Conservation (phyloP, 2,797 vertebrate species). For the Cirrhinus molitorella region DNA sequence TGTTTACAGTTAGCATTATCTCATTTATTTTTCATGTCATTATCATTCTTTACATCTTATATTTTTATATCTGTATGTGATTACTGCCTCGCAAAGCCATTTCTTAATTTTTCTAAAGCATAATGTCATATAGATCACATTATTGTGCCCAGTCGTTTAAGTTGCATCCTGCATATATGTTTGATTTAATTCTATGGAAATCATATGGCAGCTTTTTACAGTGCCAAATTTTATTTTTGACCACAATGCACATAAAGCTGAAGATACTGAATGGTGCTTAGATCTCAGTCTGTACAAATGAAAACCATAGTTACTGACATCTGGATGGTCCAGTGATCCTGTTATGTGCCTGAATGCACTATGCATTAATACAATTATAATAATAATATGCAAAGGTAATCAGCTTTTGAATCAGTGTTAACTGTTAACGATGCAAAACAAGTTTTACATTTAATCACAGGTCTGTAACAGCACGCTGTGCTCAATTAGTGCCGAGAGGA, state of each 20-base stretch:
- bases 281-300: background rate
- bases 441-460: background rate
- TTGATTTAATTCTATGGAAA: background rate
- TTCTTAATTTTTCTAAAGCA: background rate
- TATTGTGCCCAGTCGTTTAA: background rate
- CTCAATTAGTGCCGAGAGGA: background rate
- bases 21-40: background rate
- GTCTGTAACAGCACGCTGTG: background rate
- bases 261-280: background rate
- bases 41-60: background rate
- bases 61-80: background rate
- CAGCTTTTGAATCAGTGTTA: constrained; percentile 6
- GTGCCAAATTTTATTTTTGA: constrained; percentile 1
- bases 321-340: background rate
- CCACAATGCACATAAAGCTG: background rate
- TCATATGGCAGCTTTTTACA: background rate
- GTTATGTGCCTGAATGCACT: constrained; percentile 1
- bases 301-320: background rate
- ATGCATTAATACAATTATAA: background rate
- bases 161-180: background rate
- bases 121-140: background rate
- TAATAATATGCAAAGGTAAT: background rate
- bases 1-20: constrained; percentile 17
- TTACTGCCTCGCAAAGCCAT: background rate
- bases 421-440: background rate